phyloP scores from a whole-genome alignment of 1,140 invertebrate species.

The Euwallacea fornicatus region DNA sequence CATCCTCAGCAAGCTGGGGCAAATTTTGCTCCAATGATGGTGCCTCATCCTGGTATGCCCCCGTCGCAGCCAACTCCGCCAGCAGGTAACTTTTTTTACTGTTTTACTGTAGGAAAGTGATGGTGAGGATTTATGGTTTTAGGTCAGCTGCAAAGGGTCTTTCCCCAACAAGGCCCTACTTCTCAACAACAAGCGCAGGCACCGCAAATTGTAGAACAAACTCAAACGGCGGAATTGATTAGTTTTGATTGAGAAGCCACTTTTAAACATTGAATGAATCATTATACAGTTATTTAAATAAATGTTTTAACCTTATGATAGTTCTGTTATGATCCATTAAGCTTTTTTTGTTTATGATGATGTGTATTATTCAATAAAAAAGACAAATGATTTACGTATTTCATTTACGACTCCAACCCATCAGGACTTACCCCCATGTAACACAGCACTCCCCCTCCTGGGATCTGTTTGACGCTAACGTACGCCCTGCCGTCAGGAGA shows the following conservation, averaged over 20 bases:
- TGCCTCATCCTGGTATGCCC: neutral
- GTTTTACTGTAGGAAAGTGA: neutral
- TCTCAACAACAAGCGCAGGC: conserved; percentile 36
- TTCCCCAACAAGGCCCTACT: conserved; percentile 35
- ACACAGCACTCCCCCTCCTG: conserved; percentile 56
- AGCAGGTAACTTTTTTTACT: neutral
- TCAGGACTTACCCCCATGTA: conserved; percentile 59
- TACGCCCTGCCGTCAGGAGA: conserved; percentile 58
- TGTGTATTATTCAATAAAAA: too few relatives aligned
- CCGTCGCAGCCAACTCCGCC: neutral
- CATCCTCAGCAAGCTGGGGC: too few relatives aligned
- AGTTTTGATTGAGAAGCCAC: conserved; percentile 66
- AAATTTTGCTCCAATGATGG: neutral
- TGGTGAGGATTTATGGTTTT: neutral
- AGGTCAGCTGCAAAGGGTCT: conserved; percentile 12
- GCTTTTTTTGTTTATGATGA: neutral
- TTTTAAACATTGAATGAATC: neutral
- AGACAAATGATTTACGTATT: too few relatives aligned
- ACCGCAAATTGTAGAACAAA: conserved; percentile 50
- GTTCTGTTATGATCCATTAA: conserved; percentile 1
- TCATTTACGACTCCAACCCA: conserved; percentile 42
- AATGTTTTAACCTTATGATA: too few relatives aligned
- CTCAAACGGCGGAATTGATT: conserved; percentile 67
- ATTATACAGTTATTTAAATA: too few relatives aligned
- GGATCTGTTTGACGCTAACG: conserved; percentile 55